Evolutionary conservation across 2,797 vertebrate genomes (phyloP), one percentile per base, ranked within the genome.

Genomic region (Philypnodon macrostomus): DNA sequence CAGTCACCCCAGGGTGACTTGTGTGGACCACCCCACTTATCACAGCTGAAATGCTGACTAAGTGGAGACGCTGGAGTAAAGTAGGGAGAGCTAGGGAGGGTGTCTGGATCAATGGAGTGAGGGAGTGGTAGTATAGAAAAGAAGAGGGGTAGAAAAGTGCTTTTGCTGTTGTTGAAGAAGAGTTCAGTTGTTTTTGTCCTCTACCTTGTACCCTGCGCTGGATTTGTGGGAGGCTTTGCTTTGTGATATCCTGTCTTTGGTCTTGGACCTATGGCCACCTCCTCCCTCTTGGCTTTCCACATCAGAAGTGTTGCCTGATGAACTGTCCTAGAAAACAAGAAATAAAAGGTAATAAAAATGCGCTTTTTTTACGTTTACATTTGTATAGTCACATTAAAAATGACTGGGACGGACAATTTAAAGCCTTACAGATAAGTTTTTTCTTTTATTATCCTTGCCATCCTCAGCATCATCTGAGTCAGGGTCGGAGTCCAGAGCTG

Each of bases 161-260:
- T 87, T 84, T 77, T 86, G 88, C 54, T 89, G 85, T 78, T 86
- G 80, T 80, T 85, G 88, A 84, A 90, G 87, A 91, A 91, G 89
- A 91, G 88, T 88, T 99, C 95, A 99, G 92, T 92, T 95, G 91
- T 92, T 97, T 94, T 98, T 98, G 89, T 98, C 96, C 94, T 98
- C 97, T 93, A 97, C 96, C 96, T 99, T 99, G 94, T 98, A 96
- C 93, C 95, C 96, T 80, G 93, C 90, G 79, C 91, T 87, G 84
- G 61, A 87, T 90, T 97, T 98, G 90, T 93, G 91, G 87, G 91
- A 89, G 61, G 90, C 96, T 91, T 95, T 97, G 83, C 90, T 87
- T 8, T 91, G 89, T 26, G 92, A n/a, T n/a, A n/a, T 87, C 85
- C 89, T 91, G 73, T 97, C 95, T 92, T 93, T 97, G 75, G 86